Conservation (phyloP, 1,140 invertebrate species). For the Conus ventricosus region DNA sequence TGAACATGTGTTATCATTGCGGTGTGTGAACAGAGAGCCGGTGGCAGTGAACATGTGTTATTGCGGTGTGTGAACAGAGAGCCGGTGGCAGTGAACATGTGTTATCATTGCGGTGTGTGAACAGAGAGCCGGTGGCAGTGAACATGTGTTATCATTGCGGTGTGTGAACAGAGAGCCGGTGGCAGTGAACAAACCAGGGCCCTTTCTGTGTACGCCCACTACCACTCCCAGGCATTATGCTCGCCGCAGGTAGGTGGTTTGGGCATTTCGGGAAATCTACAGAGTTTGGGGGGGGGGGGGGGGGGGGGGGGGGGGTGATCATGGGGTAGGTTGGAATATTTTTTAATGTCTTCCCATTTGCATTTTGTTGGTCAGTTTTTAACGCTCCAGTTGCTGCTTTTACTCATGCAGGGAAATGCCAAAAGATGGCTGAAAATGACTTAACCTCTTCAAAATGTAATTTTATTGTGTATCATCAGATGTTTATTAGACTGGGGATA, state of each 20-base stretch:
- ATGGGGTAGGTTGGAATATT: too few relatives aligned
- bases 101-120: not conserved
- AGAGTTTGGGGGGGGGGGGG: too few relatives aligned
- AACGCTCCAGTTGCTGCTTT: too few relatives aligned
- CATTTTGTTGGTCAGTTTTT: too few relatives aligned
- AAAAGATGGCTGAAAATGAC: too few relatives aligned
- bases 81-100: not conserved
- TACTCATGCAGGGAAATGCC: too few relatives aligned
- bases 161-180: not conserved
- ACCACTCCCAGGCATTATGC: conserved; percentile 48
- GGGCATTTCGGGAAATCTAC: not conserved
- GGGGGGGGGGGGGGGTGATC: too few relatives aligned
- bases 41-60: not conserved
- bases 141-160: not conserved
- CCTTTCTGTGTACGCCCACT: conserved; percentile 61
- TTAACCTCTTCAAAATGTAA: too few relatives aligned
- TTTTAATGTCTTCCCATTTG: too few relatives aligned
- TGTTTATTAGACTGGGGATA: too few relatives aligned
- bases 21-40: not conserved
- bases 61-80: not conserved
- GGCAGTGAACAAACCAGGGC: conserved; percentile 34
- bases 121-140: not conserved
- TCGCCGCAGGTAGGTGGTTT: conserved; percentile 37
- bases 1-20: not conserved
- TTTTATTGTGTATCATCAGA: too few relatives aligned